phyloP scores from a whole-genome alignment of 2,888 invertebrate species.

The Tanaodytes sp. region DNA sequence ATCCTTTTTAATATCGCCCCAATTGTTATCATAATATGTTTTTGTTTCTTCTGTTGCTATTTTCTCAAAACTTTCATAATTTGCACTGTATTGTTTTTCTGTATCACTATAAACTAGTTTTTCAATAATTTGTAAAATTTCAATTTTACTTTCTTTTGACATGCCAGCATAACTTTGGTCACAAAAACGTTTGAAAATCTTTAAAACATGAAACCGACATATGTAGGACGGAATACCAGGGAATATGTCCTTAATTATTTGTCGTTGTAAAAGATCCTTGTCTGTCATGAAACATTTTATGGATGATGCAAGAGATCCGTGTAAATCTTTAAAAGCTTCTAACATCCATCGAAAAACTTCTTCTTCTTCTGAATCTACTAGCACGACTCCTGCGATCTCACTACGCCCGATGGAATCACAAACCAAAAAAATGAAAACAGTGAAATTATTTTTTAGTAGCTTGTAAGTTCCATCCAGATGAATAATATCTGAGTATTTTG shows the following conservation, averaged over 20 bases:
- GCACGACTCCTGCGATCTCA: not conserved
- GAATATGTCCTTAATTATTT: slow-evolving; percentile 25
- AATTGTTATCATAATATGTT: slow-evolving; percentile 8
- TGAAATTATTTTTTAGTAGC: slow-evolving; percentile 1
- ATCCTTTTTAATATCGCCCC: slow-evolving; percentile 13
- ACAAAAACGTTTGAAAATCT: slow-evolving; percentile 19
- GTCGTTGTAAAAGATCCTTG: slow-evolving; percentile 44
- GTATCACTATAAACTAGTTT: slow-evolving; percentile 32
- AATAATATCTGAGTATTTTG: not conserved
- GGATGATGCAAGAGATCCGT: not conserved
- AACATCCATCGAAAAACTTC: not conserved
- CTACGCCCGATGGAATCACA: not conserved
- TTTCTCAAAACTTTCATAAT: not conserved
- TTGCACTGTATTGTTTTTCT: slow-evolving; percentile 1
- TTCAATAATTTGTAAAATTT: slow-evolving; percentile 28
- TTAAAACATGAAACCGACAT: slow-evolving; percentile 37
- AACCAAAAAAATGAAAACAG: slow-evolving; percentile 1
- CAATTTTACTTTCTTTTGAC: slow-evolving; percentile 2
- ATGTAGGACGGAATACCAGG: slow-evolving; percentile 16
- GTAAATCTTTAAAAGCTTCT: not conserved
- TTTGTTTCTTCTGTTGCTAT: not conserved
- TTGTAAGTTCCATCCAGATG: slow-evolving; percentile 8
- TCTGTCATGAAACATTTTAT: slow-evolving; percentile 43
- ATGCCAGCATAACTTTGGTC: not conserved
- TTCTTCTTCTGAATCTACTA: not conserved